Evolutionary conservation across 2,797 vertebrate species (phyloP).

Genomic region (Mormyrops attenuatus): DNA sequence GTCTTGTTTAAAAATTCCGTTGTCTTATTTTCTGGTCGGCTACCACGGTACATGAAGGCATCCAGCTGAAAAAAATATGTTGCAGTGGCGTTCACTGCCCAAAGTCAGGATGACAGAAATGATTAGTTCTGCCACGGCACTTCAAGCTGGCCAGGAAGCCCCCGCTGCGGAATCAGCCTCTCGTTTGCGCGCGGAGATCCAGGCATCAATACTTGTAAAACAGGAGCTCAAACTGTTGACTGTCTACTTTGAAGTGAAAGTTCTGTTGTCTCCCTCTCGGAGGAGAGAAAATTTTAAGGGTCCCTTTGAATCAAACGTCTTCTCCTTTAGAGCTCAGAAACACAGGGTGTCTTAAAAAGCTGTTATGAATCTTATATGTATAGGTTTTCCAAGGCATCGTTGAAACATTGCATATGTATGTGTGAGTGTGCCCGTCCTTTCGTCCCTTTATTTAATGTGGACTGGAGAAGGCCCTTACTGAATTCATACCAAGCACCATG

Average conservation of each 20-base stretch:
- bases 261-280: conserved; percentile 17
- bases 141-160: not conserved
- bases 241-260: conserved; percentile 12
- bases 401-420: not conserved
- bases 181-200: not conserved
- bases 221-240: conserved; percentile 14
- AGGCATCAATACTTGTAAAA: conserved; percentile 20
- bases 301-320: conserved; percentile 14
- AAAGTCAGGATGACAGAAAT: not conserved
- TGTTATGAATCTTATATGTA: conserved; percentile 4
- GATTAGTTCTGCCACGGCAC: conserved; percentile 16
- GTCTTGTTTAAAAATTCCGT: not conserved
- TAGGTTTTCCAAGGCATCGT: not conserved
- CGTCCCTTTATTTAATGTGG: not conserved
- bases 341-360: not conserved
- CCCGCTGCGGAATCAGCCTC: not conserved
- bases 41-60: not conserved
- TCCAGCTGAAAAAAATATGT: not conserved
- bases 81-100: not conserved
- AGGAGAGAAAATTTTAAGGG: not conserved
- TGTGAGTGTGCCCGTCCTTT: not conserved
- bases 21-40: not conserved
- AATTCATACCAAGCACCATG: not conserved
- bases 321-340: conserved; percentile 11
- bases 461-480: not conserved